Base-by-base conservation (phyloP, 2,797 vertebrate species). In the Benthosema pterotum region DNA sequence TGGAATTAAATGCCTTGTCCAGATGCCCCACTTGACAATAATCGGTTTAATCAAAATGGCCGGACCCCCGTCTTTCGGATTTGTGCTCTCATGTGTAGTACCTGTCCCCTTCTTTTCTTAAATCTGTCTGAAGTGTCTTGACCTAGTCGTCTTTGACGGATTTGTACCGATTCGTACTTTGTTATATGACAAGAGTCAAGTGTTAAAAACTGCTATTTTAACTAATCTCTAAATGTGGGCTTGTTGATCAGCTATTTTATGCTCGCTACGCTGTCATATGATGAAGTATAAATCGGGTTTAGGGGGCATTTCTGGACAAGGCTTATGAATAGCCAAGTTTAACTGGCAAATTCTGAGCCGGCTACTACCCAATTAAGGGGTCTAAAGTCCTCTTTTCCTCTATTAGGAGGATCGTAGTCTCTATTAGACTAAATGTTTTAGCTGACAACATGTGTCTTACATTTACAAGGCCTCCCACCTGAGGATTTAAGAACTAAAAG, bases 391-490 rank as follows among this genome's bases (percentile, higher is more conserved):
- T 74, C 57, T 77, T 67, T 22, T 86, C 83, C 83, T 84, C 79
- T 49, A 12, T 60, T 42, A 6, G 17, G 78, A 71, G 78, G 83
- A 79, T 52, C 11, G 75, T 80, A 73, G 78, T 78, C 75, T 85
- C 78, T 75, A 74, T 76, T 81, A 81, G 79, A 83, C 74, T 71
- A 67, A 59, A 25, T 82, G 75, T 80, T 87, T 75, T 78, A 80
- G 80, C 79, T 68, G 83, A 84, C 72, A 77, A 84, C 77, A 81
- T 63, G 84, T 87, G 86, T 89, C 86, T 90, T 86, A 87, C 71
- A 73, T 79, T 79, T 68, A 67, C 46, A 78, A 77, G 46, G 63
- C 45, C 78, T 75, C 81, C 81, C 2, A 18, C 73, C 28, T 70
- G 81, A 82, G 76, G 75, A 72, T 67, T 69, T 71, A 55, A 75